Conservation (phyloP, 2,888 invertebrate species). For the Melinaea menophilus region DNA sequence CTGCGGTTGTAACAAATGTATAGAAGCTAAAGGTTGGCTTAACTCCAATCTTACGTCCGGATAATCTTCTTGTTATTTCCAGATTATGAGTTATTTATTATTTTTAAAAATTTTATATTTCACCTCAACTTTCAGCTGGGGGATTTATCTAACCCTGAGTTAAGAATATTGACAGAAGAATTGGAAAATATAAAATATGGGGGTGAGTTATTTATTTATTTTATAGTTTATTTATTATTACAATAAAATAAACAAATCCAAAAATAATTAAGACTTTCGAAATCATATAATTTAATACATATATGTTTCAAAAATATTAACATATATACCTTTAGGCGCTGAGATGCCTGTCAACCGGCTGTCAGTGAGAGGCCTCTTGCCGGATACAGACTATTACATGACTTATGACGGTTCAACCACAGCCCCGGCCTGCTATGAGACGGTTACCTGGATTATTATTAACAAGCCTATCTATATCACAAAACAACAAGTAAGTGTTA, state of each 20-base stretch:
- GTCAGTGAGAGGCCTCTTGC: constrained; percentile 91
- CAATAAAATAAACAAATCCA: no score
- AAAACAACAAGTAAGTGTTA: constrained; percentile 90
- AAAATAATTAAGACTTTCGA: no score
- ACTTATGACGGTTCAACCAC: constrained; percentile 99
- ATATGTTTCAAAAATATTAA: neutral
- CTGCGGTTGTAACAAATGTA: no score
- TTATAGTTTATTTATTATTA: no score
- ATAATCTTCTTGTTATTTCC: constrained; percentile 5
- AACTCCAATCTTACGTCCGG: neutral
- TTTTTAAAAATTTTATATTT: constrained; percentile 31
- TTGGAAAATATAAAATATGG: constrained; percentile 94
- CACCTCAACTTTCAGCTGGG: constrained; percentile 84
- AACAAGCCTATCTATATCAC: constrained; percentile 99
- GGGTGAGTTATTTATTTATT: constrained; percentile 77
- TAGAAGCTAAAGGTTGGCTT: no score
- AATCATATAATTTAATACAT: neutral
- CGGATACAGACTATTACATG: constrained; percentile 97
- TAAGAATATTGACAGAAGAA: constrained; percentile 94
- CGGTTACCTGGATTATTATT: constrained; percentile 98
- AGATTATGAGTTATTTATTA: neutral
- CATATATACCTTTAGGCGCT: constrained; percentile 78
- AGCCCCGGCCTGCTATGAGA: constrained; percentile 98
- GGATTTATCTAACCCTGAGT: constrained; percentile 93
- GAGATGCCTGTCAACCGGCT: constrained; percentile 90